These are phyloP conservation scores for Lagopus leucura DNA, from an alignment of 2,113 vertebrate species.

Conservation along the genomic window DNA sequence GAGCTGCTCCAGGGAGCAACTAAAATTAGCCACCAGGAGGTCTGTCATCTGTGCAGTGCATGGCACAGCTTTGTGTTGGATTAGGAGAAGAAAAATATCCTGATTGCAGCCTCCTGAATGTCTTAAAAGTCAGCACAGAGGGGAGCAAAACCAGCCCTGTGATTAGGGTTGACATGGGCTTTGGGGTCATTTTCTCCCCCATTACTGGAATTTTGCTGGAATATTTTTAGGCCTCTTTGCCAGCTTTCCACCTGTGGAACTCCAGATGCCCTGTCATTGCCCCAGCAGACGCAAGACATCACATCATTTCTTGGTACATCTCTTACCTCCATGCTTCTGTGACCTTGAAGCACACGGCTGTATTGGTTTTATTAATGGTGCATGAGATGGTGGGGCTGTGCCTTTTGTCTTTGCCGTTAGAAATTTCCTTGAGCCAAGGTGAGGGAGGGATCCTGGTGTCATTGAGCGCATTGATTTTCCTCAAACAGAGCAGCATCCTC, in stretches of 20 bases:
- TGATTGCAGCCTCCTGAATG: neutral
- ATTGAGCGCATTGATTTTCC: neutral
- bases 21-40: neutral
- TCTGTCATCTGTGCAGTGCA: neutral
- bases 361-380: neutral
- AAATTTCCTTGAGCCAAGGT: neutral
- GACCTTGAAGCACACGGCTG: neutral
- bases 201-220: neutral
- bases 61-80: neutral
- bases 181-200: neutral
- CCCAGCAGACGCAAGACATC: neutral
- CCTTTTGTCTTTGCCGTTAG: neutral
- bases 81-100: neutral
- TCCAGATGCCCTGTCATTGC: fast-evolving
- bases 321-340: neutral
- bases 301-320: neutral
- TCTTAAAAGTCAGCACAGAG: neutral
- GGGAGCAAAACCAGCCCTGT: neutral
- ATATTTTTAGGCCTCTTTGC: neutral
- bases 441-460: neutral
- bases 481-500: neutral
- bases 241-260: neutral
- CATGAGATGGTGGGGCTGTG: neutral
- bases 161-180: neutral
- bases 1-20: neutral